phyloP scores from a whole-genome alignment of 2,113 vertebrate genomes.

The Leuciscus idus region DNA sequence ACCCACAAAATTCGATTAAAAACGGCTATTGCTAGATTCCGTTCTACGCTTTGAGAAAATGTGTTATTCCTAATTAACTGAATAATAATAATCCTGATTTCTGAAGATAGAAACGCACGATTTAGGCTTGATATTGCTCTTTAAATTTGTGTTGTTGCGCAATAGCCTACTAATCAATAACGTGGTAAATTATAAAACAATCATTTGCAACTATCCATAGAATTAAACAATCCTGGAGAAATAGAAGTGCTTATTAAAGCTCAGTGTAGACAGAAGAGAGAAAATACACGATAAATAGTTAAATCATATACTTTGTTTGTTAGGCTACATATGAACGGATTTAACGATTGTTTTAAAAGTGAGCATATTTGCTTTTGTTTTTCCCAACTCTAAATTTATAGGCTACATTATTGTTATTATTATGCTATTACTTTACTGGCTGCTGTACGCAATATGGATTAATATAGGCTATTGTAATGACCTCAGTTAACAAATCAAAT shows the following conservation, averaged over 20 bases:
- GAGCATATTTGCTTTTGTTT: background rate
- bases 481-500: conserved; percentile 1
- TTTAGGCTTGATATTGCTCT: background rate
- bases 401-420: background rate
- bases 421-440: background rate
- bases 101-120: background rate
- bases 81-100: background rate
- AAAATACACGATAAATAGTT: background rate
- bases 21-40: background rate
- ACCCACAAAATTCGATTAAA: background rate
- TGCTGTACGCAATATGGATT: background rate
- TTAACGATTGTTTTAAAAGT: background rate
- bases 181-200: background rate
- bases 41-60: background rate
- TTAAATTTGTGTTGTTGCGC: background rate
- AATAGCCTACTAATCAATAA: background rate
- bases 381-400: background rate
- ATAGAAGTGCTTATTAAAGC: background rate
- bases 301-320: background rate
- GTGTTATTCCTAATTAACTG: background rate
- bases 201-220: background rate
- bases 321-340: background rate
- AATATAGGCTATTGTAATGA: background rate
- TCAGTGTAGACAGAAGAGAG: background rate
- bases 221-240: background rate